These are phyloP conservation scores for Addax nasomaculatus DNA, from an alignment of 2,113 vertebrate genomes.

Conservation along the genomic window DNA sequence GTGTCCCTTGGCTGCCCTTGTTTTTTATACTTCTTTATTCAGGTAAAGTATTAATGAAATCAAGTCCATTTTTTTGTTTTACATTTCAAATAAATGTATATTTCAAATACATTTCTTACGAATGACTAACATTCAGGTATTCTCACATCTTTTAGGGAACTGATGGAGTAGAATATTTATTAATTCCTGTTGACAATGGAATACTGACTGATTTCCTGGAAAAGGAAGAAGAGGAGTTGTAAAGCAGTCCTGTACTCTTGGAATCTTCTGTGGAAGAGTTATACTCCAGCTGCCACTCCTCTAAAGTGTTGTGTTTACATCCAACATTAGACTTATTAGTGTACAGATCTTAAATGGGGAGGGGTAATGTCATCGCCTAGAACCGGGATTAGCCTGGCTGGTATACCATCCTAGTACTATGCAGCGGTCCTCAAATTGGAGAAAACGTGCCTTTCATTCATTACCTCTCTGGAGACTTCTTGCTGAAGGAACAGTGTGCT, in stretches of 20 bases:
- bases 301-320: constrained; percentile 28
- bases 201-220: constrained; percentile 92
- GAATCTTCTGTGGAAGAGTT: background rate
- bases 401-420: constrained; percentile 54
- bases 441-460: constrained; percentile 78
- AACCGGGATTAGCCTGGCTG: constrained; percentile 53
- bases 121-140: background rate
- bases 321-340: constrained; percentile 43
- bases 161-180: constrained; percentile 94
- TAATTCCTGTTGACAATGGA: constrained; percentile 89
- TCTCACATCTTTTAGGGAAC: constrained; percentile 83
- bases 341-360: background rate
- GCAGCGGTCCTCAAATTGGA: background rate
- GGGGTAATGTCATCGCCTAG: background rate
- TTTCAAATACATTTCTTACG: background rate
- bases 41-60: background rate
- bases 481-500: constrained; percentile 63
- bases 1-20: background rate
- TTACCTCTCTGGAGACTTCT: constrained; percentile 65
- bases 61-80: background rate
- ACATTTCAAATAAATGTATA: background rate
- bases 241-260: constrained; percentile 35
- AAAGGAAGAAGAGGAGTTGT: constrained; percentile 86
- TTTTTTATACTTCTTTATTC: background rate
- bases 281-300: constrained; percentile 49